A percentile compares a stretch with the other conserved stretches of the same genome.
These are phyloP conservation scores for Montipora capricornis DNA, from an alignment of 64 coral and sea anemone genomes.

Conservation along the genomic window DNA sequence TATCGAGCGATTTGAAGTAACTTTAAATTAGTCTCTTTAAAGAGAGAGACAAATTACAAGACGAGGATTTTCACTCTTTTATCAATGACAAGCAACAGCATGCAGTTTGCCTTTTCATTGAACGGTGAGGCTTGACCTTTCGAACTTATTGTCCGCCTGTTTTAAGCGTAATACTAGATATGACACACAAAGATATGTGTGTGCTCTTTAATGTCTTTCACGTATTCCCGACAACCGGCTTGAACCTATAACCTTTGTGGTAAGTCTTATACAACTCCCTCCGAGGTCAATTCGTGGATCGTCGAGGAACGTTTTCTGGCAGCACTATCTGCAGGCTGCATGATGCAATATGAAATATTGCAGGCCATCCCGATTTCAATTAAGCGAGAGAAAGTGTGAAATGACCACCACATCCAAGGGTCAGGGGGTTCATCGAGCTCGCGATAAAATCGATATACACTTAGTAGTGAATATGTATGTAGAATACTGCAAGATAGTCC, in stretches of 20 bases:
- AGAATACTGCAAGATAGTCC: constrained; percentile 41
- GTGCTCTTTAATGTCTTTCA: no score
- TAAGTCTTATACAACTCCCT: not conserved
- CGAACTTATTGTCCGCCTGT: no score
- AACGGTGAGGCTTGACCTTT: no score
- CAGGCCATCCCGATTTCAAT: constrained; percentile 57
- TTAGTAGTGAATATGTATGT: constrained; percentile 41
- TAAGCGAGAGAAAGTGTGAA: constrained; percentile 69
- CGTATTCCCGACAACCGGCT: no score
- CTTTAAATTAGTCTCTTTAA: no score
- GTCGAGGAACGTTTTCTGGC: not conserved
- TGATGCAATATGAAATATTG: constrained; percentile 55
- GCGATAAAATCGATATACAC: constrained; percentile 51
- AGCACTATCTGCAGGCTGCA: constrained; percentile 29
- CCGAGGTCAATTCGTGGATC: not conserved
- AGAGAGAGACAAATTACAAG: no score
- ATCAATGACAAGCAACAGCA: no score
- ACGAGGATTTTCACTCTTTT: no score
- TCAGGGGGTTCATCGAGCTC: not conserved
- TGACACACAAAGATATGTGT: no score
- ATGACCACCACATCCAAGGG: constrained; percentile 67
- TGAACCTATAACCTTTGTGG: not conserved
- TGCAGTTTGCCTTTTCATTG: no score
- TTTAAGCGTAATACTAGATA: no score
- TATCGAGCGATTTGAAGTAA: no score